These are phyloP conservation scores for Siphamia tubifer DNA, from an alignment of 2,113 vertebrate genomes.

Conservation along the genomic window DNA sequence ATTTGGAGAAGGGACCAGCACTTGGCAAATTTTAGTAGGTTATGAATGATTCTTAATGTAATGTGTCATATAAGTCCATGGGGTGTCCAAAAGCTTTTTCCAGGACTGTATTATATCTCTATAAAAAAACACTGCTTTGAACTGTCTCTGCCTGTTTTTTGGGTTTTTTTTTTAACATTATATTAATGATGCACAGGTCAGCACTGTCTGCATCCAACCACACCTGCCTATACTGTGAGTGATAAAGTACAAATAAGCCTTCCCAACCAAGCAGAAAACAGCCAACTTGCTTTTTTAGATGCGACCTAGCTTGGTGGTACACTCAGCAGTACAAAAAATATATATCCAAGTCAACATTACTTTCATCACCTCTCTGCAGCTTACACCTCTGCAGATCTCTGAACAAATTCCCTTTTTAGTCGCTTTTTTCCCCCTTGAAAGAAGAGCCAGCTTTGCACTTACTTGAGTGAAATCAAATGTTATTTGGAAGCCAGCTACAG, in stretches of 20 bases:
- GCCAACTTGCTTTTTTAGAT: conserved; percentile 24
- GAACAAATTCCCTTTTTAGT: conserved; percentile 26
- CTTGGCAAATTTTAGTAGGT: no score
- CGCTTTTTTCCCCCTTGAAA: conserved; percentile 1
- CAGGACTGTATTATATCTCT: no score
- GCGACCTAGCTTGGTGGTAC: conserved; percentile 25
- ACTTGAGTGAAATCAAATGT: background rate
- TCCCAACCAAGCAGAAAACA: conserved; percentile 31
- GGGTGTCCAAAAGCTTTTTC: no score
- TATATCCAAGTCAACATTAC: conserved; percentile 28
- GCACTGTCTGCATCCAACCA: conserved; percentile 4
- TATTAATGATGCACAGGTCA: background rate
- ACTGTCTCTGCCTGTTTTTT: no score
- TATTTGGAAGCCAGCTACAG: conserved; percentile 11
- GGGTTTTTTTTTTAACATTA: background rate
- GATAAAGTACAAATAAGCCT: conserved; percentile 41
- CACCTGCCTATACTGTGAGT: conserved; percentile 21
- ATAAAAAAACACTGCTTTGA: no score
- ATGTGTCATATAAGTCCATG: no score
- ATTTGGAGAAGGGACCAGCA: no score
- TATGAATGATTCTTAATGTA: no score
- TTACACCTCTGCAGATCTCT: conserved; percentile 5
- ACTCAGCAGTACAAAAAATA: background rate
- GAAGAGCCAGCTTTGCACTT: background rate
- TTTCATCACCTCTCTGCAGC: conserved; percentile 32